These are phyloP conservation scores for Acromyrmex heyeri DNA, from an alignment of 1,140 invertebrate genomes.

Conservation along the genomic window DNA sequence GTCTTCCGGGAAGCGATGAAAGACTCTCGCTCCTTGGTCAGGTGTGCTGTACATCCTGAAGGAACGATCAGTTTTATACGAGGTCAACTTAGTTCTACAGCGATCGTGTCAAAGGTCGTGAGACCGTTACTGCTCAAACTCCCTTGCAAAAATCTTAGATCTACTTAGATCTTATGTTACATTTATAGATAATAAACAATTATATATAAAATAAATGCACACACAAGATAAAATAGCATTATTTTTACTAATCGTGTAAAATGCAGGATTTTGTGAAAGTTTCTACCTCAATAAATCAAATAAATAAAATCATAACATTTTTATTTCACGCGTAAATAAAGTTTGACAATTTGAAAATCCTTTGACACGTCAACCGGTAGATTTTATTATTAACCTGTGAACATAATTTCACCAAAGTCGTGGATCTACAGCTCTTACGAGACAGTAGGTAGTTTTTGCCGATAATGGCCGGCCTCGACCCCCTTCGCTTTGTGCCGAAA, in stretches of 20 bases:
- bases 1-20: slow-evolving; percentile 81
- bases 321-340: neutral
- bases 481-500: slow-evolving; percentile 57
- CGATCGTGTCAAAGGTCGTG: slow-evolving; percentile 52
- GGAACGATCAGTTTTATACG: slow-evolving; percentile 67
- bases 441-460: slow-evolving; percentile 11
- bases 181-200: neutral
- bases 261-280: neutral
- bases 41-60: slow-evolving; percentile 68
- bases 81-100: slow-evolving; percentile 66
- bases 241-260: neutral
- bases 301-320: neutral
- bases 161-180: neutral
- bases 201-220: neutral
- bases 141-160: slow-evolving; percentile 8
- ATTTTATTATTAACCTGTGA: neutral
- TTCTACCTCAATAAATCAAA: neutral
- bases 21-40: slow-evolving; percentile 76
- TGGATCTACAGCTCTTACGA: slow-evolving; percentile 21
- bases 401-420: slow-evolving; percentile 33
- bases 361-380: neutral
- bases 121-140: slow-evolving; percentile 40
- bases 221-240: neutral
- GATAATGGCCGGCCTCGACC: slow-evolving; percentile 40
- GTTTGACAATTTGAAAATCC: neutral